Conservation (phyloP, 2,888 invertebrate species). For the Heteropelma amictum region DNA sequence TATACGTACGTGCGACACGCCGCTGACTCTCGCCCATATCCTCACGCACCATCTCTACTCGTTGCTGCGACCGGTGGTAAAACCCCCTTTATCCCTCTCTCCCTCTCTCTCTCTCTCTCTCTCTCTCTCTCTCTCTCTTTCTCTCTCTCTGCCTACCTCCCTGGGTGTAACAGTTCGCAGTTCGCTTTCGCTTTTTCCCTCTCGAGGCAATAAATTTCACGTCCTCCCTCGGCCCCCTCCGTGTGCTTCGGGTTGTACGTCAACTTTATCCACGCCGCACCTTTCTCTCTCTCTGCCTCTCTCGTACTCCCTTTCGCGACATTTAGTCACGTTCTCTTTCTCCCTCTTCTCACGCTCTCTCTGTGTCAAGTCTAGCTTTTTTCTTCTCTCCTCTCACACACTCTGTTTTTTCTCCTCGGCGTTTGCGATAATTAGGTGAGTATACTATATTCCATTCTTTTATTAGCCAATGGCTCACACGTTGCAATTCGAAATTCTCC, state of each 20-base stretch:
- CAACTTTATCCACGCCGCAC: slow-evolving; percentile 26
- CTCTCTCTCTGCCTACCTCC: too few species aligned
- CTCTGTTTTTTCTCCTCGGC: neutral
- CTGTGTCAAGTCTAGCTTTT: neutral
- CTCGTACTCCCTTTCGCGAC: slow-evolving; percentile 2
- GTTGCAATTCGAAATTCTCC: too few species aligned
- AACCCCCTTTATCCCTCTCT: slow-evolving; percentile 13
- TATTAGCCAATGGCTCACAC: too few species aligned
- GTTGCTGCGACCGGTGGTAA: slow-evolving; percentile 24
- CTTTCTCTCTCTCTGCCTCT: slow-evolving; percentile 12
- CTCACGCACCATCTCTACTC: slow-evolving; percentile 47
- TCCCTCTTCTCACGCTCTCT: slow-evolving; percentile 1
- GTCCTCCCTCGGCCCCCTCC: slow-evolving; percentile 39
- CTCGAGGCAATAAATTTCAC: slow-evolving; percentile 51
- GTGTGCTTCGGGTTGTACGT: slow-evolving; percentile 32
- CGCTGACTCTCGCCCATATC: slow-evolving; percentile 35
- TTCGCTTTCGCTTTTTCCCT: too few species aligned
- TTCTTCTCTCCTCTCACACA: too few species aligned
- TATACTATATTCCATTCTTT: neutral
- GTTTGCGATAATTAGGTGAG: neutral
- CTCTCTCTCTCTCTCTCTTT: slow-evolving; percentile 10
- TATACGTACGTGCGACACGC: slow-evolving; percentile 43
- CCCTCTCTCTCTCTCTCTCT: neutral
- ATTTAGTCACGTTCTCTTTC: neutral
- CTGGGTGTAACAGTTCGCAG: slow-evolving; percentile 12